phyloP scores from a whole-genome alignment of 1,140 invertebrate species.

The Hermatobates lingyangjiaoensis region DNA sequence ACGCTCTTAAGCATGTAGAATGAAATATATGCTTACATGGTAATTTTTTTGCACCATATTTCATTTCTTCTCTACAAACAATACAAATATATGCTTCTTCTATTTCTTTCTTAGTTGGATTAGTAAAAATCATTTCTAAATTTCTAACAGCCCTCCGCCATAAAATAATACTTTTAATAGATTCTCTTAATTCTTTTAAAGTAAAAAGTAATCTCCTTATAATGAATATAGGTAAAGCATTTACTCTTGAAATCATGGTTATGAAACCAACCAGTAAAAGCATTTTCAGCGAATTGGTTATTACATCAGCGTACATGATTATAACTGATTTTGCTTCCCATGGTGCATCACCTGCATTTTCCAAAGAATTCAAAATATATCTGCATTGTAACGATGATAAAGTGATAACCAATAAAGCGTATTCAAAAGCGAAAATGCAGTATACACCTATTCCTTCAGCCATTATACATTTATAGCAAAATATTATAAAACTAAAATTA shows the following conservation, averaged over 20 bases:
- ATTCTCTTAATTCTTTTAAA: neutral
- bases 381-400: neutral
- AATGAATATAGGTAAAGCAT: conserved; percentile 3
- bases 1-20: conserved; percentile 2
- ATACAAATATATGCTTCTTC: conserved; percentile 1
- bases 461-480: neutral
- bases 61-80: conserved; percentile 7
- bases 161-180: conserved; percentile 2
- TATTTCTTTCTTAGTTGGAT: conserved; percentile 5
- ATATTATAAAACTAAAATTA: conserved; percentile 1
- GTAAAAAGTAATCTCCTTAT: conserved; percentile 2
- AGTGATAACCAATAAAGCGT: conserved; percentile 1
- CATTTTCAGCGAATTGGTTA: conserved; percentile 3
- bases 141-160: conserved; percentile 2
- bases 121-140: conserved; percentile 6
- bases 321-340: conserved; percentile 1
- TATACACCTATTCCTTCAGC: neutral
- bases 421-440: conserved; percentile 8
- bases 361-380: conserved; percentile 3
- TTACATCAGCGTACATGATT: neutral
- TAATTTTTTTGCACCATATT: conserved; percentile 5
- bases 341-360: neutral
- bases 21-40: conserved; percentile 11
- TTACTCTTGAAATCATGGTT: neutral
- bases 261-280: neutral